phyloP scores from a whole-genome alignment of 92 coral and sea anemone species.

The Virgularia gustaviana region DNA sequence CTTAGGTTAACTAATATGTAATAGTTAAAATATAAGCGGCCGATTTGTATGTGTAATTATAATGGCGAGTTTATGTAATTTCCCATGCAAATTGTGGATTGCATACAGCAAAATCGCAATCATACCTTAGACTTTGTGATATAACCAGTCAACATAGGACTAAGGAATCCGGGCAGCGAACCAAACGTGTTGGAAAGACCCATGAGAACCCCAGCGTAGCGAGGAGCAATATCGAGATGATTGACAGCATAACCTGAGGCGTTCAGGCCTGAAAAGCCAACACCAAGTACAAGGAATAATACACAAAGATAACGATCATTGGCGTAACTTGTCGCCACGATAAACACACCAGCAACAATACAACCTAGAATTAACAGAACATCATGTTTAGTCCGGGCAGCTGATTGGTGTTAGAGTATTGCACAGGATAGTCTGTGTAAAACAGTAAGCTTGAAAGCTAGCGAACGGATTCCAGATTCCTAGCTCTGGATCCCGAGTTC shows the following conservation, averaged over 20 bases:
- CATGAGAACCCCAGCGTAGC: constrained; percentile 92
- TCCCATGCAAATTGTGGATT: no score
- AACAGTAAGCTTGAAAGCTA: not conserved
- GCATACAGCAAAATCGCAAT: not conserved
- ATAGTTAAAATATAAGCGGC: no score
- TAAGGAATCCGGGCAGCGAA: constrained; percentile 91
- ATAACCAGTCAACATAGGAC: constrained; percentile 90
- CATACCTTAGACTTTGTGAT: constrained; percentile 82
- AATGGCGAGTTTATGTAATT: no score
- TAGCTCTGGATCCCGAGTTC: no score
- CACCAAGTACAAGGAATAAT: constrained; percentile 81
- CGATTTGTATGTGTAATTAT: no score
- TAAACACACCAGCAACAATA: constrained; percentile 82
- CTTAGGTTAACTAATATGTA: no score
- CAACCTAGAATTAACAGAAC: no score
- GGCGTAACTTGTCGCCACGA: constrained; percentile 92
- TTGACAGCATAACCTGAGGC: constrained; percentile 99
- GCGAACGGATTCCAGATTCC: no score
- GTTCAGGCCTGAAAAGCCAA: constrained; percentile 95
- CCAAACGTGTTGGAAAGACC: constrained; percentile 97
- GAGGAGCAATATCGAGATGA: constrained; percentile 90
- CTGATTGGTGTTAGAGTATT: no score
- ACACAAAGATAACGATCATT: constrained; percentile 72
- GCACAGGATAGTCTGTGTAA: not conserved
- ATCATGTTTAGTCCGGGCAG: no score